These are phyloP conservation scores for Saxicola maurus DNA, from an alignment of 2,797 vertebrate species.

Conservation along the genomic window DNA sequence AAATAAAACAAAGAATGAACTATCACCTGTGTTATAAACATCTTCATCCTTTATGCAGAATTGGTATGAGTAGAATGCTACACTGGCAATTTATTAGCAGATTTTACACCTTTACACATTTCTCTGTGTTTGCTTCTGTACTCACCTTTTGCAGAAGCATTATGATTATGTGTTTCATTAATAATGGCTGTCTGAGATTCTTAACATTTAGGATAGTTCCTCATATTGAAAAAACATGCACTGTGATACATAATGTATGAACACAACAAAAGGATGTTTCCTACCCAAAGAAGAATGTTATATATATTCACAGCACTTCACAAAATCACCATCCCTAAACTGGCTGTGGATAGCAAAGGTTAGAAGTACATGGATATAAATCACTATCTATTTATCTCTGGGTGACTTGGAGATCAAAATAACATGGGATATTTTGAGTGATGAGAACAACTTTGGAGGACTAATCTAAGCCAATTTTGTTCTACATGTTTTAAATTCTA, in stretches of 20 bases:
- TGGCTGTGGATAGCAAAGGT: not conserved
- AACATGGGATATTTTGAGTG: not conserved
- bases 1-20: not conserved
- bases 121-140: not conserved
- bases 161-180: not conserved
- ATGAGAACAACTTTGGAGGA: conserved; percentile 19
- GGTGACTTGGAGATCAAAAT: not conserved
- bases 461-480: conserved; percentile 29
- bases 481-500: conserved; percentile 55
- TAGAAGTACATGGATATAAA: not conserved
- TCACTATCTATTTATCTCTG: not conserved
- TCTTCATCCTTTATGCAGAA: not conserved
- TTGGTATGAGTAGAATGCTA: not conserved
- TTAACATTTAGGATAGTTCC: not conserved
- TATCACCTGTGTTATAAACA: not conserved
- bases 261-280: not conserved
- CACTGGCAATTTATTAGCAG: not conserved
- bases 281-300: not conserved
- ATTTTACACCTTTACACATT: not conserved
- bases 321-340: not conserved
- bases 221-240: not conserved
- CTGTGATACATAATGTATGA: fast-evolving
- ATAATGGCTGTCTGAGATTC: not conserved
- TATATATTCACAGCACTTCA: not conserved
- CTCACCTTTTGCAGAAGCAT: not conserved